Evolutionary conservation across 2,888 invertebrate genomes (phyloP).

Genomic region (Therioaphis trifolii): DNA sequence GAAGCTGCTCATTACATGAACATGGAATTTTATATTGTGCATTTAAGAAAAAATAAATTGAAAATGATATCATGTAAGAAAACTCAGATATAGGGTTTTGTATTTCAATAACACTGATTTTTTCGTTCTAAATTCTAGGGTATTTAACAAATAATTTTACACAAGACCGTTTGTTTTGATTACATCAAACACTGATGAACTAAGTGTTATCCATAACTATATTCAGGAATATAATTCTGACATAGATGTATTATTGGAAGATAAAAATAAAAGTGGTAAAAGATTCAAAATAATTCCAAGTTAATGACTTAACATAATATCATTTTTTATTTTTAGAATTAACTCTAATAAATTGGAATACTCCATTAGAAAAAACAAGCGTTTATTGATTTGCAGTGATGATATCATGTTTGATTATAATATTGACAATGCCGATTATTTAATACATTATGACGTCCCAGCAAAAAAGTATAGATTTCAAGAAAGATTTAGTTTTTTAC

Average conservation of each 20-base stretch:
- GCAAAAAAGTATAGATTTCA: conserved; percentile 8
- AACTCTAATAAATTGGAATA: conserved; percentile 24
- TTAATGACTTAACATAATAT: neutral
- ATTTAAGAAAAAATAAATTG: neutral
- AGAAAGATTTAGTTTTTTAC: conserved; percentile 42
- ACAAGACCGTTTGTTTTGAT: conserved; percentile 14
- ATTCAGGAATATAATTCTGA: conserved; percentile 1
- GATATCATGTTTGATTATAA: conserved; percentile 51
- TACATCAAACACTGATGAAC: conserved; percentile 17
- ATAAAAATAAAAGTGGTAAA: neutral
- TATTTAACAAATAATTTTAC: neutral
- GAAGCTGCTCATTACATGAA: conserved; percentile 49
- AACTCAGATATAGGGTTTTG: neutral
- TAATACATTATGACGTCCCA: conserved; percentile 56
- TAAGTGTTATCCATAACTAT: neutral
- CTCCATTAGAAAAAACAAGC: neutral
- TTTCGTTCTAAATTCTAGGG: conserved; percentile 11
- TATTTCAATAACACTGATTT: too few relatives aligned
- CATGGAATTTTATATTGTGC: conserved; percentile 10
- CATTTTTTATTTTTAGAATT: conserved; percentile 15
- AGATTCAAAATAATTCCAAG: neutral
- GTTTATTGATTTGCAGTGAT: conserved; percentile 39
- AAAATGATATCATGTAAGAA: conserved; percentile 30
- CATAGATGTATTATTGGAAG: conserved; percentile 29
- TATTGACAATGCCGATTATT: conserved; percentile 47